Percentiles rank a stretch among this genome's conserved stretches.
phyloP scores from a whole-genome alignment of 2,888 invertebrate genomes.

The Orgyia antiqua region DNA sequence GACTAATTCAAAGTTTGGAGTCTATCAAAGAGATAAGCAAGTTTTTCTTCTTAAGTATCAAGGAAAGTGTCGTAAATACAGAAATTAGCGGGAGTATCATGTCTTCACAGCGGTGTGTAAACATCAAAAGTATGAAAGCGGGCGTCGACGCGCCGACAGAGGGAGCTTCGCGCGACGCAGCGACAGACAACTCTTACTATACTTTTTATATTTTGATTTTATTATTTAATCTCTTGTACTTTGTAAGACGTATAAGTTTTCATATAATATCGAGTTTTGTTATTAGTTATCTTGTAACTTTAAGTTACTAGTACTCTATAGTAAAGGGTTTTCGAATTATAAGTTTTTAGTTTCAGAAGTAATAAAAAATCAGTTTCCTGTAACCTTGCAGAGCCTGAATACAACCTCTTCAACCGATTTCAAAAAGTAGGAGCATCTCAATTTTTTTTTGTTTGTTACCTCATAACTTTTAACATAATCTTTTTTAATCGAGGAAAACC shows the following conservation, averaged over 20 bases:
- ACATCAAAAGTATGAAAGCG: constrained; percentile 62
- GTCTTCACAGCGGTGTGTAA: constrained; percentile 51
- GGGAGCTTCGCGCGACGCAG: constrained; percentile 11
- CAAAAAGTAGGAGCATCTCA: too few species aligned
- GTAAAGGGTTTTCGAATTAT: too few species aligned
- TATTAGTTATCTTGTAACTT: constrained; percentile 27
- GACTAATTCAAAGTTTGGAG: constrained; percentile 42
- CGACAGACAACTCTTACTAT: too few species aligned
- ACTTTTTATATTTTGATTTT: too few species aligned
- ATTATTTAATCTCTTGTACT: too few species aligned
- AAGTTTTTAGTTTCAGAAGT: too few species aligned
- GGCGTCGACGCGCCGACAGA: constrained; percentile 32
- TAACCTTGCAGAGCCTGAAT: too few species aligned
- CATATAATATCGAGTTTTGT: constrained; percentile 22
- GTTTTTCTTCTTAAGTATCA: constrained; percentile 61
- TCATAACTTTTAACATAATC: too few species aligned
- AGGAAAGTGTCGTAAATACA: constrained; percentile 63
- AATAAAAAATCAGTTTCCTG: too few species aligned
- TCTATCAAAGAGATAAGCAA: constrained; percentile 50
- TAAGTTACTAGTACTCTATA: constrained; percentile 5
- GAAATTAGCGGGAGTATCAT: constrained; percentile 64
- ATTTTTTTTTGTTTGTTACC: too few species aligned
- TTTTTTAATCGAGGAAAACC: too few species aligned
- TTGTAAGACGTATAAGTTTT: constrained; percentile 24
- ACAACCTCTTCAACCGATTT: too few species aligned